Evolutionary conservation across 2,797 vertebrate species (phyloP).

Genomic region (Harpagifer antarcticus): DNA sequence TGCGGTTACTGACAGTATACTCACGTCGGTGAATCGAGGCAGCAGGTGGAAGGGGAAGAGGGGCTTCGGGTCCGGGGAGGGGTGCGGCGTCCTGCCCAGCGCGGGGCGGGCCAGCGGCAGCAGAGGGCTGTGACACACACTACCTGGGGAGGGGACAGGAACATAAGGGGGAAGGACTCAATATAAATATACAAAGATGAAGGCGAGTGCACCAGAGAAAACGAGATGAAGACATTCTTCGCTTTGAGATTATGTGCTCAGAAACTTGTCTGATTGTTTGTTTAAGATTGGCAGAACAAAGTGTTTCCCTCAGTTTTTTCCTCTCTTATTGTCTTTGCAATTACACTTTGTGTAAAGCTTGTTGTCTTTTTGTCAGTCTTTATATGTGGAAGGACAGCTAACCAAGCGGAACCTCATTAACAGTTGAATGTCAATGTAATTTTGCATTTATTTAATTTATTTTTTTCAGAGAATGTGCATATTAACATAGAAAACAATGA

Average conservation of each 20-base stretch:
- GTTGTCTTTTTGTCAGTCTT: neutral
- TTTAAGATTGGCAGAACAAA: neutral
- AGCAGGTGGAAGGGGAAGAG: conserved; percentile 92
- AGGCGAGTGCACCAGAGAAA: neutral
- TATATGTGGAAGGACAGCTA: neutral
- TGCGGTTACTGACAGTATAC: conserved; percentile 67
- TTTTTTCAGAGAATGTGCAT: too few species aligned
- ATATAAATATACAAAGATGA: neutral
- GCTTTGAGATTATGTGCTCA: neutral
- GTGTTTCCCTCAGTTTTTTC: neutral
- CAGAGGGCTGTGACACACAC: conserved; percentile 89
- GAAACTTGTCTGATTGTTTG: neutral
- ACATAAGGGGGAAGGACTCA: conserved; percentile 27
- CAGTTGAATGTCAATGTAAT: neutral
- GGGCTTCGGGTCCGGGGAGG: conserved; percentile 88
- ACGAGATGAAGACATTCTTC: neutral
- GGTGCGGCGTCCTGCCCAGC: conserved; percentile 86
- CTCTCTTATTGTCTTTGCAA: neutral
- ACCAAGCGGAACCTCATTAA: neutral
- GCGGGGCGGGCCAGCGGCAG: conserved; percentile 87
- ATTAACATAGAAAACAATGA: too few species aligned
- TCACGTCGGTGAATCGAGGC: conserved; percentile 91
- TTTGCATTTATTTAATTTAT: too few species aligned
- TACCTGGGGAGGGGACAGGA: conserved; percentile 80
- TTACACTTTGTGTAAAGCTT: neutral